These are phyloP conservation scores for Rhamnusium bicolor DNA, from an alignment of 2,888 invertebrate species.

Conservation along the genomic window DNA sequence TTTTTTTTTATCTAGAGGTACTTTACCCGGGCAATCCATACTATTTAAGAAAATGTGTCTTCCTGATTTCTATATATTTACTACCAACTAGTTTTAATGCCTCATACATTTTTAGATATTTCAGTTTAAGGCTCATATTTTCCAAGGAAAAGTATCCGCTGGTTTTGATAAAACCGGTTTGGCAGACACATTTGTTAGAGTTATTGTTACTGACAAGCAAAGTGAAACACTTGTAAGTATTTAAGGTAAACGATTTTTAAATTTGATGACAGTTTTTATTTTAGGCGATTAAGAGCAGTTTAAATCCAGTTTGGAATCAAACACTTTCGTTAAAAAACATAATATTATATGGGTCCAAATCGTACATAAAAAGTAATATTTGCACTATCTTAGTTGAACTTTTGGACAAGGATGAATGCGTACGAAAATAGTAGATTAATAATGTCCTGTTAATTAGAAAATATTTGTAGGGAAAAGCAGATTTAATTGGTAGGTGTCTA, in stretches of 20 bases:
- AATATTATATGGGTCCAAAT: constrained; percentile 66
- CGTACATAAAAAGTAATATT: constrained; percentile 67
- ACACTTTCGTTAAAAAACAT: constrained; percentile 72
- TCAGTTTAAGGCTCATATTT: constrained; percentile 78
- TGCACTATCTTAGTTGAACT: constrained; percentile 71
- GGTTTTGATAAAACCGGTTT: constrained; percentile 73
- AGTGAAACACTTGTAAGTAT: constrained; percentile 67
- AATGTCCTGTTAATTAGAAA: neutral
- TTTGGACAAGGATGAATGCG: constrained; percentile 71
- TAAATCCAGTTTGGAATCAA: constrained; percentile 78
- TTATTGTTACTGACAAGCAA: constrained; percentile 68
- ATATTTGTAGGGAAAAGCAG: constrained; percentile 57
- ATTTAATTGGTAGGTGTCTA: constrained; percentile 71
- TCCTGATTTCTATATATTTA: too few species aligned
- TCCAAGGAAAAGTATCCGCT: constrained; percentile 78
- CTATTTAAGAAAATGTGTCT: too few species aligned
- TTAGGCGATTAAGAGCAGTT: constrained; percentile 63
- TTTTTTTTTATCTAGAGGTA: too few species aligned
- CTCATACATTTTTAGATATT: constrained; percentile 74
- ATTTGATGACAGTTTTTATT: too few species aligned
- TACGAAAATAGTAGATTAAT: constrained; percentile 54
- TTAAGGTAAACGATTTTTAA: neutral
- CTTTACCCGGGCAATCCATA: too few species aligned
- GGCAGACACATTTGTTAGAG: constrained; percentile 72
- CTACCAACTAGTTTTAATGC: too few species aligned